These are phyloP conservation scores for Strigamia crassipes DNA, from an alignment of 2,888 invertebrate species.

Conservation along the genomic window DNA sequence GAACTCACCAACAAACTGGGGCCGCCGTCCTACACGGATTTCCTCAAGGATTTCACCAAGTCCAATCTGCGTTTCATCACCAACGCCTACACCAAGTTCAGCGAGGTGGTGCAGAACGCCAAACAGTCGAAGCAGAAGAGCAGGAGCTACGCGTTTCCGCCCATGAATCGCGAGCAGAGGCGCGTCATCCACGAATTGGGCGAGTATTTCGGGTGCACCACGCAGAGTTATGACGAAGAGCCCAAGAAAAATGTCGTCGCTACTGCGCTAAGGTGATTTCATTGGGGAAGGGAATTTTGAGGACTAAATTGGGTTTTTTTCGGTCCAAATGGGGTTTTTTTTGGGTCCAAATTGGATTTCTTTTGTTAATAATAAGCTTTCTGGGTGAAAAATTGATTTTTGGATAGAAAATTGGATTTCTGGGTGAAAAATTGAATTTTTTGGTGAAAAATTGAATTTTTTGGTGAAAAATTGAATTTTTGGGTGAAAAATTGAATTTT, in stretches of 20 bases:
- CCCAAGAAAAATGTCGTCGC: slow-evolving; percentile 95
- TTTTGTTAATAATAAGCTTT: too few species aligned
- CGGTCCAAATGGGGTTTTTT: too few species aligned
- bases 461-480: too few species aligned
- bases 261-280: slow-evolving; percentile 69
- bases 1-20: slow-evolving; percentile 70
- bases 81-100: slow-evolving; percentile 79
- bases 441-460: too few species aligned
- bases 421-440: too few species aligned
- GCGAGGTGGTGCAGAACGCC: slow-evolving; percentile 82
- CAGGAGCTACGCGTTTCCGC: slow-evolving; percentile 83
- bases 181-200: slow-evolving; percentile 92
- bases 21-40: slow-evolving; percentile 83
- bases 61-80: slow-evolving; percentile 80
- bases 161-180: slow-evolving; percentile 91
- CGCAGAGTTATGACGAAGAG: slow-evolving; percentile 91
- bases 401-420: too few species aligned
- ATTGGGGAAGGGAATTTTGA: too few species aligned
- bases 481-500: too few species aligned
- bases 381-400: too few species aligned
- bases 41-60: slow-evolving; percentile 79
- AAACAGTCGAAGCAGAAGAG: slow-evolving; percentile 84
- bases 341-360: too few species aligned
- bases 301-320: too few species aligned
- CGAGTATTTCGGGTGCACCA: slow-evolving; percentile 91